Evolutionary conservation across 1,140 invertebrate species (phyloP).

Genomic region (Cydia fagiglandana): DNA sequence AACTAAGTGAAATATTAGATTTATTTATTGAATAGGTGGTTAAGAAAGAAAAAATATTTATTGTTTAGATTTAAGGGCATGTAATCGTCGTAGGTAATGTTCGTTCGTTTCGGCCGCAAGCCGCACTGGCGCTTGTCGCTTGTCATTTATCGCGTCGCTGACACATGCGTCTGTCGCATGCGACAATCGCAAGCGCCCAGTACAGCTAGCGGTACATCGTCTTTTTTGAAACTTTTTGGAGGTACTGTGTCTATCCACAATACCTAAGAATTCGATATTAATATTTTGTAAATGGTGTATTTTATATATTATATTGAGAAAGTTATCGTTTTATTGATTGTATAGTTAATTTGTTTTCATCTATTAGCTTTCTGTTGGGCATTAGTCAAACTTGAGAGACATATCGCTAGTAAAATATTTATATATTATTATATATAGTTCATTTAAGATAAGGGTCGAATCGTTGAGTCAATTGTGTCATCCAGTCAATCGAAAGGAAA

Average conservation of each 20-base stretch:
- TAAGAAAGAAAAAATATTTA: constrained; percentile 74
- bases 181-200: neutral
- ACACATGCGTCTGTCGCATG: neutral
- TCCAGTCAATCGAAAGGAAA: constrained; percentile 53
- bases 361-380: constrained; percentile 55
- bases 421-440: constrained; percentile 57
- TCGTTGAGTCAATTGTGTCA: constrained; percentile 67
- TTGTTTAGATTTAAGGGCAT: constrained; percentile 66
- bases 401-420: constrained; percentile 67
- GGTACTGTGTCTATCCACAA: constrained; percentile 39
- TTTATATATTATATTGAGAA: constrained; percentile 70
- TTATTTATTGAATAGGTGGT: constrained; percentile 56
- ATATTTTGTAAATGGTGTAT: constrained; percentile 73
- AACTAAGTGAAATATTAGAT: constrained; percentile 66
- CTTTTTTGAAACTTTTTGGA: constrained; percentile 72
- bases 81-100: constrained; percentile 49
- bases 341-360: constrained; percentile 54
- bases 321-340: constrained; percentile 55
- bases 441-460: constrained; percentile 62
- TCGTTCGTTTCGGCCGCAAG: constrained; percentile 1
- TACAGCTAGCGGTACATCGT: constrained; percentile 34
- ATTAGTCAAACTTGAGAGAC: constrained; percentile 67
- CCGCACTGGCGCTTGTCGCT: neutral
- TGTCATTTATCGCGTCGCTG: neutral
- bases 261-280: constrained; percentile 42